Evolutionary conservation across 53 echinoderm and acorn worm genomes (phyloP), one percentile per base, ranked within the genome.

Genomic region (Crossaster papposus): DNA sequence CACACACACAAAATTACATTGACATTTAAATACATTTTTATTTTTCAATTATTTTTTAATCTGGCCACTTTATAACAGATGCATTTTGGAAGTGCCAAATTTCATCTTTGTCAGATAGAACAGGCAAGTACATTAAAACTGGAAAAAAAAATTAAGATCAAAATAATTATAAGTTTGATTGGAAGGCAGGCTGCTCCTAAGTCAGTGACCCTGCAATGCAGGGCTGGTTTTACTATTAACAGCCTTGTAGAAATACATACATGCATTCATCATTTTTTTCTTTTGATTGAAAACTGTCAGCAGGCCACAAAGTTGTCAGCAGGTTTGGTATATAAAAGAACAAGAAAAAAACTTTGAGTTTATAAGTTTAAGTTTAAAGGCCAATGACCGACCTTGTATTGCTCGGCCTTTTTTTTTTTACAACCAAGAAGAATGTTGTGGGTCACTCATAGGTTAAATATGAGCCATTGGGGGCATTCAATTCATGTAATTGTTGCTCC

Each of bases 241-340:
- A 65, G 83, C 64, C 83, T 36, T 83, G 83, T 37, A 70, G 37
- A 80, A 26, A 80, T 30, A 80, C 51, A 82, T 82, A 82, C 36
- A 44, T 52, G 50, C 84, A 84, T 84, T 70, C 53, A 73, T 84
- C 84, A 84, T 84, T 84, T n/a, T n/a, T n/a, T 84, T 65, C 65
- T 20, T 24, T 52, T 84, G 84, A 84, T 84, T 84, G 84, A 84
- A 84, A 84, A 72, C 72, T 32, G 51, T 7, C 52, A 0, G 72
- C 12, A 20, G 72, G 51, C 84, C 72, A 72, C 84, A 53, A 44
- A 72, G 84, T 84, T 84, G 84, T 84, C 84, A 84, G 71, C 84
- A 84, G 84, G 51, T 84, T 84, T 28, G 65, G n/a, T n/a, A 44
- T 44, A 36, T 24, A 14, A 7, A 14, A 38, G 37, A 38, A 29